Evolutionary conservation across 2,888 invertebrate species (phyloP), one percentile per base, ranked within the genome.

Genomic region (Gastracanthus pulcherrimus): DNA sequence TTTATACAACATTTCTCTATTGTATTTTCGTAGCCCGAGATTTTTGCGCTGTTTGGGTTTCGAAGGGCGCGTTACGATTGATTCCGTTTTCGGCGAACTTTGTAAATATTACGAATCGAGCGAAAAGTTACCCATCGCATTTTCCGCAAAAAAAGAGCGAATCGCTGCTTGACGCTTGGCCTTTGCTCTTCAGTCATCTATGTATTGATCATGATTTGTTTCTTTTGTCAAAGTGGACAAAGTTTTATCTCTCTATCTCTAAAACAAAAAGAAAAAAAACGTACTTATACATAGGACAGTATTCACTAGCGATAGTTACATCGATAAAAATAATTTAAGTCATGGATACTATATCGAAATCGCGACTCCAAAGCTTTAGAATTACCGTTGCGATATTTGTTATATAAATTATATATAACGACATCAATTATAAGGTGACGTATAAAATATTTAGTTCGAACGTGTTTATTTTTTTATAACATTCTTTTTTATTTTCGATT

Each of bases 241-340:
- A 48, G 3, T 38, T 62, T 19, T 58, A 76, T 60, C 58, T 80
- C 74, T 76, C 45, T 69, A 58, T 55, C 31, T 34, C 29, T 64
- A 60, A 70, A 60, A 55, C 36, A 11, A 45, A 76, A 79, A 77
- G 34, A 31, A 71, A 82, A 76, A 70, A 72, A 84, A 86, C 88
- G 90, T 91, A 90, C 91, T 91, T 91, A 90, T 89, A 88, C 86
- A 89, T 90, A 90, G 87, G 89, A 88, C 90, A 91, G 90, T 90
- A 91, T 90, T 88, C 87, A 85, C 83, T 89, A 90, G 86, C 82
- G 83, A 81, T 88, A 88, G 84, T 80, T 76, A 70, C 75, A 55
- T 70, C 67, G 69, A 77, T 80, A 67, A 51, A 82, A 58, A 41
- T 77, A 72, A 72, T 76, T 80, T 82, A 76, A 80, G 80, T 82